Evolutionary conservation across 1,140 invertebrate species (phyloP), one percentile per base, ranked within the genome.

Genomic region (Drosophila erecta): DNA sequence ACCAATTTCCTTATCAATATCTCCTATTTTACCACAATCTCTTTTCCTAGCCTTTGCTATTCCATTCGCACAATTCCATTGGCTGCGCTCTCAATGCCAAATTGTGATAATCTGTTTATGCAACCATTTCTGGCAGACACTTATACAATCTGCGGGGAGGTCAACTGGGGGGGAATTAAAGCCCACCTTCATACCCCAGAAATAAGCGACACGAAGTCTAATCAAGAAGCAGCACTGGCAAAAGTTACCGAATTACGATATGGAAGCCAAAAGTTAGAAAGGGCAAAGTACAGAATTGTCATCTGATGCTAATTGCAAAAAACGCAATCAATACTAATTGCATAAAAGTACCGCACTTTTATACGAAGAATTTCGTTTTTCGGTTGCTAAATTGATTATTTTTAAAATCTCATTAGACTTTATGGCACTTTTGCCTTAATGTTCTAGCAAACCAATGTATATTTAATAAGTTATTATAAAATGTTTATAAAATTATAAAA

Each of bases 21-120:
- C 11, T 27, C 12, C 47, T 15, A 27, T 27, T 37, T n/a, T n/a
- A n/a, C n/a, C n/a, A n/a, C n/a, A n/a, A n/a, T n/a, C n/a, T n/a
- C n/a, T n/a, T n/a, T 47, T 6, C 17, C 47, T 47, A 30, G 43
- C 35, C 37, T 66, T 78, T 38, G 15, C 49, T 6, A 46, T 35
- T 17, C 58, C 15, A 5, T n/a, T 44, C 6, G 14, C 6, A 8
- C 38, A 10, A 24, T 44, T 43, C 4, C 12, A 24, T 62, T 64
- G 60, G 20, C 44, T 24, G 27, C 40, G 22, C 15, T 33, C 12
- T 37, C 69, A 73, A 47, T 73, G 67, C 70, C 67, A 73, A 41
- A 55, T 54, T 55, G 24, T 24, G 11, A 61, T 66, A 49, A 54
- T 49, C 55, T 53, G 57, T 79, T 78, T 78, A 65, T 65, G 66